phyloP scores from a whole-genome alignment of 1,140 invertebrate species.

The Ctenoplectra terminalis region DNA sequence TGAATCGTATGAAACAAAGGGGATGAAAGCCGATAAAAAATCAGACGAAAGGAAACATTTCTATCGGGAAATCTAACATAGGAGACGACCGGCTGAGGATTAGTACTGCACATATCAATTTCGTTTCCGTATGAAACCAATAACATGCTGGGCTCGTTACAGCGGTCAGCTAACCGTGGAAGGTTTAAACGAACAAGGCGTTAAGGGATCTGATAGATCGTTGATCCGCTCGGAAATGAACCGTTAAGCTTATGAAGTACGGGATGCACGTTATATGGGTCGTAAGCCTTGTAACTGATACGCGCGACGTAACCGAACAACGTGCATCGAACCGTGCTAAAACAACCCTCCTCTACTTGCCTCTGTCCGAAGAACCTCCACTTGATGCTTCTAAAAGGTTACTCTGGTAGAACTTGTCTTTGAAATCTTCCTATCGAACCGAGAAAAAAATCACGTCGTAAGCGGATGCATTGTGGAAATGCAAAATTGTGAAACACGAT shows the following conservation, averaged over 20 bases:
- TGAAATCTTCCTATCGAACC: conserved; percentile 7
- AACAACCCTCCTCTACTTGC: conserved; percentile 13
- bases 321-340: conserved; percentile 33
- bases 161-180: conserved; percentile 13
- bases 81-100: not conserved
- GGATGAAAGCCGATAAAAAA: not conserved
- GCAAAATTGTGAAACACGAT: not conserved
- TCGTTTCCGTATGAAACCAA: conserved; percentile 1
- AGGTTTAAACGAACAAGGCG: conserved; percentile 37
- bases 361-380: not conserved
- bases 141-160: conserved; percentile 1
- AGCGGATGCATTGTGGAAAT: not conserved
- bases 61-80: not conserved
- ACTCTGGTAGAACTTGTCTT: not conserved
- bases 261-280: conserved; percentile 25
- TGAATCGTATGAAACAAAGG: not conserved
- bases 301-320: conserved; percentile 50
- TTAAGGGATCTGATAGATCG: conserved; percentile 45
- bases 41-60: not conserved
- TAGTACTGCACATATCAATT: not conserved
- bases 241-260: conserved; percentile 41
- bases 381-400: not conserved
- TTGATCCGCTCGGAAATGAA: conserved; percentile 51
- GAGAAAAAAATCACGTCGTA: not conserved
- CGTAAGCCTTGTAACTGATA: conserved; percentile 45